A percentile compares a stretch with the other conserved stretches of the same genome.
These are phyloP conservation scores for Sitodiplosis mosellana DNA, from an alignment of 1,140 invertebrate species.

Conservation along the genomic window DNA sequence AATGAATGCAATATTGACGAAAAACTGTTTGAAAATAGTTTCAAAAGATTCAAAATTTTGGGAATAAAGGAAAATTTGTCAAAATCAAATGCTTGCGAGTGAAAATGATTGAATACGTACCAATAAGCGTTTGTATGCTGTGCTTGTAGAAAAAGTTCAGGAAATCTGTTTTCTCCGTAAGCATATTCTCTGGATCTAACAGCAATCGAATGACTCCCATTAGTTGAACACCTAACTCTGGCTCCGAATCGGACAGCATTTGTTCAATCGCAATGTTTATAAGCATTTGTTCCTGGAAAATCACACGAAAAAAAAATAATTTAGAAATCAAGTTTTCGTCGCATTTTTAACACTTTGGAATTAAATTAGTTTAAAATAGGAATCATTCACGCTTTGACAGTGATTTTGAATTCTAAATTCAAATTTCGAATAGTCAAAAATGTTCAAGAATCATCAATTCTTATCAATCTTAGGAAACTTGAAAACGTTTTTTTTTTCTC, in stretches of 20 bases:
- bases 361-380: no score
- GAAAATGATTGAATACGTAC: slow-evolving; percentile 29
- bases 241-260: slow-evolving; percentile 71
- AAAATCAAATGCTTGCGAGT: no score
- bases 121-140: slow-evolving; percentile 87
- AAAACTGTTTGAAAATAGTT: no score
- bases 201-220: slow-evolving; percentile 85
- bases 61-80: not conserved
- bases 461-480: no score
- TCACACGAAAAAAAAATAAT: not conserved
- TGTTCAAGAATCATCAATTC: no score
- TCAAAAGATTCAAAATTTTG: not conserved
- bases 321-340: no score
- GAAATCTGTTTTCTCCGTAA: slow-evolving; percentile 95
- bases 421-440: no score
- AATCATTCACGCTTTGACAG: no score
- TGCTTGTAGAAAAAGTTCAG: slow-evolving; percentile 98
- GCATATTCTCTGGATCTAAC: slow-evolving; percentile 97
- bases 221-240: slow-evolving; percentile 87
- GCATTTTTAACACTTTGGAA: no score
- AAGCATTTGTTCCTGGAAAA: slow-evolving; percentile 67
- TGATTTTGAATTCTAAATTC: no score
- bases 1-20: no score
- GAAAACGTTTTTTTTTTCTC: no score
- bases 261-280: slow-evolving; percentile 96